Evolutionary conservation across 2,888 invertebrate species (phyloP), one percentile per base, ranked within the genome.

Genomic region (Marronus borbonicus): DNA sequence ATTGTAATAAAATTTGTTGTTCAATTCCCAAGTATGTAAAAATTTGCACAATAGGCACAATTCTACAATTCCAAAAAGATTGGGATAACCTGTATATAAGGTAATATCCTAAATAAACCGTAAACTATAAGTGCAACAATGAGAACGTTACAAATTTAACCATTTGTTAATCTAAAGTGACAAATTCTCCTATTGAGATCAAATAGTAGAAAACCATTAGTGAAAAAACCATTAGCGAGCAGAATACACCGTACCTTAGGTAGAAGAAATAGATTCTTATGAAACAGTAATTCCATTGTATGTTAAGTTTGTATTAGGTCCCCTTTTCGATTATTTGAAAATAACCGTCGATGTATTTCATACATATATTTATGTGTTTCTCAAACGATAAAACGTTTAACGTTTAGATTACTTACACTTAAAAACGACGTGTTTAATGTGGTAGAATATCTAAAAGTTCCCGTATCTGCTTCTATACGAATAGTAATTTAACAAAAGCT

Each of bases 111-210:
- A 76, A 64, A 36, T 76, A 65, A 49, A 76, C 36, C 31, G 49
- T 75, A 49, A 24, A 50, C 50, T 12, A 14, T 50, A 50, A 50
- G 50, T 50, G n/a, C 1, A 50, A 4, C n/a, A 50, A 50, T 10
- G 50, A 50, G 50, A 50, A 52, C 68, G 58, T 52, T 14, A 69
- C 49, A 28, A 24, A 70, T 77, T 49, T 60, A 36, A 70, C 68
- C 77, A 68, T 77, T 77, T 77, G 70, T 77, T 77, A 77, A 77
- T 77, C 31, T 39, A 76, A 68, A 58, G 77, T 62, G 69, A 77
- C 69, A 77, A 77, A 77, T 77, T 77, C 60, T 14, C 62, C 49
- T 44, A 55, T 58, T 31, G 31, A 31, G 70, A 77, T 70, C 39
- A 62, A 69, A 77, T 39, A 60, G 55, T 2, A 17, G n/a, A 76